A percentile compares a stretch with the other conserved stretches of the same genome.
phyloP scores from a whole-genome alignment of 2,113 vertebrate genomes.

The Tinamus guttatus region DNA sequence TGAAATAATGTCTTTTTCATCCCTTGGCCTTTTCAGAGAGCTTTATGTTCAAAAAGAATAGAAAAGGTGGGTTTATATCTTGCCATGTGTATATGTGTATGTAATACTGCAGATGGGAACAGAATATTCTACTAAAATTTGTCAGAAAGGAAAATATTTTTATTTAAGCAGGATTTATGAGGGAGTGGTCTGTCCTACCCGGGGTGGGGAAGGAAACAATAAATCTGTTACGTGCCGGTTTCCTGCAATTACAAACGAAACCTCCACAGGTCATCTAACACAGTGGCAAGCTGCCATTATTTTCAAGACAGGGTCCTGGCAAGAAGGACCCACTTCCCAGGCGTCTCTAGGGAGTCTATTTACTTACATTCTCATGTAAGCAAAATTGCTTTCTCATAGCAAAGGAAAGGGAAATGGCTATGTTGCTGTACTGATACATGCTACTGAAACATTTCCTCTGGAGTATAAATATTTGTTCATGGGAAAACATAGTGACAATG shows the following conservation, averaged over 20 bases:
- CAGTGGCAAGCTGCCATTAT: background rate
- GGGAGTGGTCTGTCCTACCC: background rate
- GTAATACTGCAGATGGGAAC: background rate
- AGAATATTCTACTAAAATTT: background rate
- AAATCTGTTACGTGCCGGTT: background rate
- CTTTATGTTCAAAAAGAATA: background rate
- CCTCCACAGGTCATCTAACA: background rate
- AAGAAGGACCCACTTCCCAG: conserved; percentile 18
- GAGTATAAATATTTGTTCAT: conserved; percentile 65
- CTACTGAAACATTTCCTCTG: conserved; percentile 45
- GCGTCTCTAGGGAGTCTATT: conserved; percentile 8
- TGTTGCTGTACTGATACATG: background rate
- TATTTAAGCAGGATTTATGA: background rate
- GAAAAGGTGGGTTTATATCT: background rate
- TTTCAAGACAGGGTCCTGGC: background rate
- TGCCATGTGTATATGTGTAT: background rate
- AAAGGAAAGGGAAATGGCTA: conserved; percentile 20
- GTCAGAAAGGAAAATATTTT: background rate
- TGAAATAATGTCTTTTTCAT: background rate
- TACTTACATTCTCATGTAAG: conserved; percentile 43
- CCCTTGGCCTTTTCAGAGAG: background rate
- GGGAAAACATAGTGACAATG: conserved; percentile 55
- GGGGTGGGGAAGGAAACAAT: background rate
- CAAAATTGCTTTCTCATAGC: conserved; percentile 47
- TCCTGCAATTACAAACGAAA: background rate